A percentile compares a stretch with the other conserved stretches of the same genome.
Conservation (phyloP, 1,140 invertebrate genomes). For the Lineus longissimus region DNA sequence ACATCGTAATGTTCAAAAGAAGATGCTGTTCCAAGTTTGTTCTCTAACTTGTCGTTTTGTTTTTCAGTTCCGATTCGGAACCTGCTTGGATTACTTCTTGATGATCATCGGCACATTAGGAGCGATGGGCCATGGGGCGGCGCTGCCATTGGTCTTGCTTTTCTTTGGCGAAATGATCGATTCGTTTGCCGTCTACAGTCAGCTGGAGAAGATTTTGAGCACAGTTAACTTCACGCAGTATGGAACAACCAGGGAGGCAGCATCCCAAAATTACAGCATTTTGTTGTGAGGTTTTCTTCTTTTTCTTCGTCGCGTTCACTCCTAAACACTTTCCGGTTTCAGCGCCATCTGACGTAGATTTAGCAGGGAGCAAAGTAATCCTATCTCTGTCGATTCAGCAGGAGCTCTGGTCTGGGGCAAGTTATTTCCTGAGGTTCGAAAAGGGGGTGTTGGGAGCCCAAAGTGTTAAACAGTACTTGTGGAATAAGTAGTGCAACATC, state of each 20-base stretch:
- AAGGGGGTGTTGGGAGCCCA: too few species aligned
- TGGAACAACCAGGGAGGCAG: too few species aligned
- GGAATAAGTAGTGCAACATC: too few species aligned
- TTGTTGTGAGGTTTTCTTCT: neutral
- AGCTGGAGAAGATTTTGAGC: conserved; percentile 9
- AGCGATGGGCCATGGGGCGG: conserved; percentile 36
- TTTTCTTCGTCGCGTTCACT: neutral
- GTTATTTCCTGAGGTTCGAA: too few species aligned
- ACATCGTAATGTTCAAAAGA: too few species aligned
- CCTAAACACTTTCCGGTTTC: neutral
- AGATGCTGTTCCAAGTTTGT: too few species aligned
- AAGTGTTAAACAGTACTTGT: too few species aligned
- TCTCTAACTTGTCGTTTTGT: neutral
- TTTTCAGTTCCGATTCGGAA: conserved; percentile 49
- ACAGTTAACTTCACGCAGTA: neutral
- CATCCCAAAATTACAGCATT: neutral
- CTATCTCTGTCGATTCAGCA: neutral
- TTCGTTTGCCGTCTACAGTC: conserved; percentile 36
- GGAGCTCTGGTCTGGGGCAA: neutral
- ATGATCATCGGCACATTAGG: conserved; percentile 44
- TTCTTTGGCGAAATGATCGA: conserved; percentile 52
- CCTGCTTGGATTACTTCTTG: conserved; percentile 34
- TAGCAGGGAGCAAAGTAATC: neutral
- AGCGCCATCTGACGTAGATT: neutral
- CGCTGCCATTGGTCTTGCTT: conserved; percentile 48